Base-by-base conservation (phyloP, 2,888 invertebrate genomes). In the Sphinx pinastri region DNA sequence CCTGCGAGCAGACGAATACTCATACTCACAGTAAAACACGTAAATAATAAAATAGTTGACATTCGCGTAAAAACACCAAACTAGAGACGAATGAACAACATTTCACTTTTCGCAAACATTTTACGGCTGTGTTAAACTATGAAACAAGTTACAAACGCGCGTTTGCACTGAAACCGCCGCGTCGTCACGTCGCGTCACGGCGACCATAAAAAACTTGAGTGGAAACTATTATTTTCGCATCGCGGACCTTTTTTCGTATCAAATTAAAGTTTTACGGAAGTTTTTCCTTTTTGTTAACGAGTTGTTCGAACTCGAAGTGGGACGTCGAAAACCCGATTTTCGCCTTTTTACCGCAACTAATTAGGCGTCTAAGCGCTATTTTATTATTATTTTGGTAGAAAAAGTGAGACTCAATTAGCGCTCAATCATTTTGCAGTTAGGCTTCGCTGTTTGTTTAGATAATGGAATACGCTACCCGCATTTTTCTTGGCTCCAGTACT, bases 231-330 rank as follows among this genome's bases (percentile, higher is more conserved):
- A 78, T 81, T 80, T 80, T 80, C 79, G 76, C 81, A 80, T 79
- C 77, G 79, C 72, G 75, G 72, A 80, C 79, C 77, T 70, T 76
- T 78, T 81, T 81, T 78, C 80, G 80, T 79, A 78, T 77, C 76
- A 81, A 83, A 83, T 83, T 82, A 81, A 83, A 85, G 79, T 82
- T 81, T 76, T 73, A 73, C 72, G 71, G 72, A 73, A 80, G 79
- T 77, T 83, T 81, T 83, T 83, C 79, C 76, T 75, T 77, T 71
- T 70, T 76, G 79, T 79, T 84, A 85, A 84, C 81, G 84, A 84
- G 81, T 80, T 82, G 79, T 81, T 79, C 76, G 76, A 80, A 63
- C 63, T 63, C 63, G 19, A 13, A 2, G 10, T n/a, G 47, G 47
- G 78, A 80, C 80, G 76, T 76, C 76, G 72, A 75, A 72, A 78